A percentile compares a stretch with the other conserved stretches of the same genome.
Conservation (phyloP, 1,140 invertebrate genomes). For the Drosophila mayri region DNA sequence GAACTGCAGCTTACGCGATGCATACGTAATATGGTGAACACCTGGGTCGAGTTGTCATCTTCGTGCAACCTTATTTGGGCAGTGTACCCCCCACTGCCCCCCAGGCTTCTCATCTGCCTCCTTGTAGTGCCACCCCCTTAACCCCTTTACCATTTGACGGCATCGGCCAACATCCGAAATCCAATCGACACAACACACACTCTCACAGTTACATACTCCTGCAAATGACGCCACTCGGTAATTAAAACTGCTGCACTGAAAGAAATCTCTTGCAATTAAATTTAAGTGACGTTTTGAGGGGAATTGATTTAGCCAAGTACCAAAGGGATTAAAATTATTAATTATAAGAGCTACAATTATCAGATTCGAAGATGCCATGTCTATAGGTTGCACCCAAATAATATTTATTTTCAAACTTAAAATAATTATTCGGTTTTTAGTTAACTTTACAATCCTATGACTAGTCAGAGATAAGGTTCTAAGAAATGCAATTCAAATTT, state of each 20-base stretch:
- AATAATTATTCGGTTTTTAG: not conserved
- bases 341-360: too few species aligned
- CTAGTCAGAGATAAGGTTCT: not conserved
- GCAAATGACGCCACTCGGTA: constrained; percentile 38
- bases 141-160: not conserved
- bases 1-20: constrained; percentile 52
- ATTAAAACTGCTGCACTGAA: constrained; percentile 29
- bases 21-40: constrained; percentile 56
- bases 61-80: constrained; percentile 36
- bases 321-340: too few species aligned
- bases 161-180: constrained; percentile 28
- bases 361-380: too few species aligned
- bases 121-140: not conserved
- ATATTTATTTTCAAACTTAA: not conserved
- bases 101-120: not conserved
- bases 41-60: constrained; percentile 47
- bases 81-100: not conserved
- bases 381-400: not conserved
- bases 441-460: not conserved
- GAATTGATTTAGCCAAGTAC: too few species aligned
- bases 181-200: not conserved
- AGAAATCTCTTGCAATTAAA: not conserved
- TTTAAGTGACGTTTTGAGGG: too few species aligned
- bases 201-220: not conserved
- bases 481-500: not conserved